These are phyloP conservation scores for Sisyra nigra DNA, from an alignment of 2,888 invertebrate species.

Conservation along the genomic window DNA sequence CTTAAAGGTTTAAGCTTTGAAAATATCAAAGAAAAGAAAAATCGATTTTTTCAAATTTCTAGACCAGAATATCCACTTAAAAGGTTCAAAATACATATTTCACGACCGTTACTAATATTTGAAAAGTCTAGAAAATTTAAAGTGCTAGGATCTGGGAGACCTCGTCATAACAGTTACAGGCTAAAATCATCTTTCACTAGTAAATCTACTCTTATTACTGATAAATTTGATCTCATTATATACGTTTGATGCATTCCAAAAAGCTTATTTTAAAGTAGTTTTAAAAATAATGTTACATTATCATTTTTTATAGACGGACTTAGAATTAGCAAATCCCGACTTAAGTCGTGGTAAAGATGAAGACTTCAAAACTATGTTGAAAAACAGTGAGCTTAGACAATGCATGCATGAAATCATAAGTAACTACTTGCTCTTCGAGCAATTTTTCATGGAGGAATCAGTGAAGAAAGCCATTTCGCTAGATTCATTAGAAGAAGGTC, in stretches of 20 bases:
- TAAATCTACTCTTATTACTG: conserved; percentile 26
- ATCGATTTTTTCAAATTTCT: no score
- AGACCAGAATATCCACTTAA: no score
- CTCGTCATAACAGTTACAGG: conserved; percentile 42
- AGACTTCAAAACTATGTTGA: conserved; percentile 47
- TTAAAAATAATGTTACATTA: conserved; percentile 8
- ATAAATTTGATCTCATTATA: conserved; percentile 59
- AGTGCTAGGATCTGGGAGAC: no score
- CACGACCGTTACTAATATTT: no score
- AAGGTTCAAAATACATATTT: no score
- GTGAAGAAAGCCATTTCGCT: conserved; percentile 78
- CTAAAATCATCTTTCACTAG: conserved; percentile 27
- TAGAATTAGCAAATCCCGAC: conserved; percentile 40
- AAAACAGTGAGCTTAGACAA: conserved; percentile 54
- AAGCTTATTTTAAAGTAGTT: no score
- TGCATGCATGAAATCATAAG: conserved; percentile 73
- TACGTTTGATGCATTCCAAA: conserved; percentile 79
- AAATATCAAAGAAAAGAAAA: no score
- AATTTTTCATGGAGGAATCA: conserved; percentile 90
- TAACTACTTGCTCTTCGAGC: conserved; percentile 80
- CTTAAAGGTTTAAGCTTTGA: no score
- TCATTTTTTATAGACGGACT: conserved; percentile 33
- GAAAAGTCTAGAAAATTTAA: no score
- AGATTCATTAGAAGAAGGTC: conserved; percentile 56
- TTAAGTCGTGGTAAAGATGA: conserved; percentile 28